Percentiles rank a stretch among this genome's conserved stretches.
Evolutionary conservation across 2,113 vertebrate genomes (phyloP).

Genomic region (Atlantisia rogersi): DNA sequence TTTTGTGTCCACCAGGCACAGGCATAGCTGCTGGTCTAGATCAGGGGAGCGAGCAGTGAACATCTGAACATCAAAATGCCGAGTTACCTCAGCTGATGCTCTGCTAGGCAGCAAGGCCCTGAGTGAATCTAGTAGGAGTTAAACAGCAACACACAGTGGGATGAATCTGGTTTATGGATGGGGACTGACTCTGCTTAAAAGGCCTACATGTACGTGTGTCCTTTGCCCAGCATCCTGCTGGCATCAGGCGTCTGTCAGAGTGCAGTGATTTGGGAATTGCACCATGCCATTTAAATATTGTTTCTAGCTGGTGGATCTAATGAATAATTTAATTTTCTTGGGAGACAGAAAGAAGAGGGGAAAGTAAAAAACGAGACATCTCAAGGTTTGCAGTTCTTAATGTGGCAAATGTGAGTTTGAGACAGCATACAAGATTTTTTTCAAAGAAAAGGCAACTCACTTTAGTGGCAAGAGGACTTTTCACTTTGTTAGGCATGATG

Average conservation of each 20-base stretch:
- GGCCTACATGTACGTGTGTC: fast-evolving
- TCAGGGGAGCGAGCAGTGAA: background rate
- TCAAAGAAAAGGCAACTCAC: background rate
- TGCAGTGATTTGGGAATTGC: background rate
- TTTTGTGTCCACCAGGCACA: background rate
- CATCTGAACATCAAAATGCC: background rate
- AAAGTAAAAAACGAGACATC: background rate
- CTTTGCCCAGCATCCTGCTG: background rate
- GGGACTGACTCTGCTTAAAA: background rate
- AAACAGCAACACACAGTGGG: background rate
- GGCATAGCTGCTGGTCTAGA: background rate
- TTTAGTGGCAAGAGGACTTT: background rate
- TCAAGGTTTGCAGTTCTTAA: background rate
- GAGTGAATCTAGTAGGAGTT: background rate
- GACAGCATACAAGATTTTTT: background rate
- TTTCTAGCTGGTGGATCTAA: background rate
- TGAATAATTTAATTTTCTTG: background rate
- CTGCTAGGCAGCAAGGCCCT: background rate
- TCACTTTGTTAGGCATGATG: background rate
- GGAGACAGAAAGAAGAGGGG: background rate
- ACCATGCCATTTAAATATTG: background rate
- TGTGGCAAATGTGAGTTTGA: background rate
- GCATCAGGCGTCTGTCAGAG: background rate
- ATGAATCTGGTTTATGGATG: background rate
- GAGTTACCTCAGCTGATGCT: background rate